Evolutionary conservation across 2,888 invertebrate species (phyloP).

Genomic region (Helleia helle): DNA sequence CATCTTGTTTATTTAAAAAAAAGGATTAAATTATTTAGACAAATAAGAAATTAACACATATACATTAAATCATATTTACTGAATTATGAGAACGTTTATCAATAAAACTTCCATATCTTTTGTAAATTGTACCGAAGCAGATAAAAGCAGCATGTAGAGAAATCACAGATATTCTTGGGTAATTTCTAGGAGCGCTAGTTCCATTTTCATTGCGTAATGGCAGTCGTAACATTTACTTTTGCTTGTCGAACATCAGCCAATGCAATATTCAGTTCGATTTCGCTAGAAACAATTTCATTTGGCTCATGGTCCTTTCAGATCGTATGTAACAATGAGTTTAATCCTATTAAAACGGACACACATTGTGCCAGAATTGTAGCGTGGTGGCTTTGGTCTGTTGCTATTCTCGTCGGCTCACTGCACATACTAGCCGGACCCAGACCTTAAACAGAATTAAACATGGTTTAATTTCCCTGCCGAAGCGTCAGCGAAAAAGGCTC

Average conservation of each 20-base stretch:
- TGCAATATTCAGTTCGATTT: slow-evolving; percentile 37
- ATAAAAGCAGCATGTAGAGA: background rate
- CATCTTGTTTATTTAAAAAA: no score
- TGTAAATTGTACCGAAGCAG: background rate
- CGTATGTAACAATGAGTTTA: slow-evolving; percentile 68
- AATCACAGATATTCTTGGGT: background rate
- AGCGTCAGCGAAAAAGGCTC: slow-evolving; percentile 51
- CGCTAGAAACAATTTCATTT: slow-evolving; percentile 55
- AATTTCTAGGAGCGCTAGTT: slow-evolving; percentile 1
- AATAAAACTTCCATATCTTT: no score
- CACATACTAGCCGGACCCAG: slow-evolving; percentile 59
- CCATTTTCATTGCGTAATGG: slow-evolving; percentile 10
- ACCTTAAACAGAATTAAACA: slow-evolving; percentile 71
- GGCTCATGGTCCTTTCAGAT: slow-evolving; percentile 52
- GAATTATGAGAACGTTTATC: no score
- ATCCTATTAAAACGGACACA: slow-evolving; percentile 70
- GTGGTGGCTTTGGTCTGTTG: slow-evolving; percentile 68
- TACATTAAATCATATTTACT: no score
- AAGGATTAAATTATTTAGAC: no score
- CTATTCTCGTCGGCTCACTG: slow-evolving; percentile 51
- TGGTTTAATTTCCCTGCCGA: slow-evolving; percentile 66
- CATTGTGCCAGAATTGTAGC: slow-evolving; percentile 66
- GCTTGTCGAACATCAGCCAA: slow-evolving; percentile 21
- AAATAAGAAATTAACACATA: no score
- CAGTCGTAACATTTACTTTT: slow-evolving; percentile 16